Conservation (phyloP, 2,113 vertebrate genomes). For the Planiliza haematocheilus region DNA sequence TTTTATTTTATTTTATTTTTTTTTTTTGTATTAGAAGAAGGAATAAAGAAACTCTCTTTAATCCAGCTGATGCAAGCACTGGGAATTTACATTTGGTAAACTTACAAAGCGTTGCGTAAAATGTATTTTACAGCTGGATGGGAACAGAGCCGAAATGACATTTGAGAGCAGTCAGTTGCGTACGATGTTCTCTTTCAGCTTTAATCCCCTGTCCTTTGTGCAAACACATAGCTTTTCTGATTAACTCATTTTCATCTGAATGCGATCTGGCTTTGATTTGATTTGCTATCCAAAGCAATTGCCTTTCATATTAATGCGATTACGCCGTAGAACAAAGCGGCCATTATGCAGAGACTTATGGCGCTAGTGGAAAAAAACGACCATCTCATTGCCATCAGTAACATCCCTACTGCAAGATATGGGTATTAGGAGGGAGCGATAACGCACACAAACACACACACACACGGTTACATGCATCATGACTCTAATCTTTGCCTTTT, state of each 20-base stretch:
- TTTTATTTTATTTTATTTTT: too few species aligned
- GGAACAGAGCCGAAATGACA: slow-evolving; percentile 32
- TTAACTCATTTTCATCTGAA: slow-evolving; percentile 78
- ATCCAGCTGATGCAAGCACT: slow-evolving; percentile 24
- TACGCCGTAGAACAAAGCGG: slow-evolving; percentile 76
- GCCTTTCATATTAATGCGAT: slow-evolving; percentile 81
- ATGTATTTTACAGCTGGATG: slow-evolving; percentile 43
- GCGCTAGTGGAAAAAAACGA: slow-evolving; percentile 60
- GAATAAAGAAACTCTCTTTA: slow-evolving; percentile 13
- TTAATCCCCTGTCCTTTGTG: slow-evolving; percentile 65
- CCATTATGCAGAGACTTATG: slow-evolving; percentile 78
- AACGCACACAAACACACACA: slow-evolving; percentile 35
- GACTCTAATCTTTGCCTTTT: slow-evolving; percentile 45
- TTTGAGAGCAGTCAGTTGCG: slow-evolving; percentile 48
- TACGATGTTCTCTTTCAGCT: slow-evolving; percentile 58
- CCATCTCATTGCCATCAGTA: slow-evolving; percentile 71
- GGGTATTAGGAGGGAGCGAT: slow-evolving; percentile 73
- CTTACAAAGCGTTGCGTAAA: slow-evolving; percentile 39
- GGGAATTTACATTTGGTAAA: slow-evolving; percentile 13
- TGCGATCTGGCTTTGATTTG: slow-evolving; percentile 80
- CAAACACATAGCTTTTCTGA: slow-evolving; percentile 76
- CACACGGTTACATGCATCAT: slow-evolving; percentile 43
- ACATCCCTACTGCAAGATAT: slow-evolving; percentile 71
- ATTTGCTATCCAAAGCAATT: slow-evolving; percentile 79
- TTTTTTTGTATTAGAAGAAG: background rate